phyloP scores from a whole-genome alignment of 2,113 vertebrate genomes.

The Grallaria varia region DNA sequence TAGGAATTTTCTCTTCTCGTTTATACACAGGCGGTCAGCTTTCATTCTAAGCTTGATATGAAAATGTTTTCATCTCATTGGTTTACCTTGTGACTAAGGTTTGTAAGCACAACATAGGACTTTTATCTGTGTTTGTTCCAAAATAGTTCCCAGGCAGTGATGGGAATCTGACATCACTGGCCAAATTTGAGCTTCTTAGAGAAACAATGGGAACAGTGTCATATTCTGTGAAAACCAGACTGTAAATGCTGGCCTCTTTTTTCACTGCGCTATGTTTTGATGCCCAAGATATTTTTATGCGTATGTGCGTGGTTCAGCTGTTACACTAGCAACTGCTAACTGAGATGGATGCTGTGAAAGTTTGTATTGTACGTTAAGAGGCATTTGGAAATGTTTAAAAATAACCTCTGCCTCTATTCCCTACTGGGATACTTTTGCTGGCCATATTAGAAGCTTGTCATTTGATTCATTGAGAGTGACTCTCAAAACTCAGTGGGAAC shows the following conservation, averaged over 20 bases:
- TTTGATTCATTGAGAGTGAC: constrained; percentile 79
- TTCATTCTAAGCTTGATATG: neutral
- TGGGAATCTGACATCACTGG: neutral
- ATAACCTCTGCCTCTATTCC: constrained; percentile 81
- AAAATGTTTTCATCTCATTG: neutral
- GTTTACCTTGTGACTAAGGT: neutral
- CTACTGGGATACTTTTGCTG: constrained; percentile 86
- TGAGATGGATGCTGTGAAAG: constrained; percentile 6
- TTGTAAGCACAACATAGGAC: neutral
- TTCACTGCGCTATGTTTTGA: neutral
- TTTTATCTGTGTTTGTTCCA: neutral
- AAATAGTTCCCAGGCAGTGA: neutral
- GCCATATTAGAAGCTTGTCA: constrained; percentile 78
- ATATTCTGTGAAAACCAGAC: neutral
- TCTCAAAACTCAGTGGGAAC: constrained; percentile 60
- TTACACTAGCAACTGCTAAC: constrained; percentile 58
- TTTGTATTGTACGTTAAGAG: constrained; percentile 65
- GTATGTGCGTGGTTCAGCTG: constrained; percentile 55
- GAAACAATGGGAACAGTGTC: neutral
- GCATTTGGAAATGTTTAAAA: constrained; percentile 82
- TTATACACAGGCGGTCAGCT: neutral
- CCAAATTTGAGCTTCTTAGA: neutral
- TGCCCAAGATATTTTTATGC: constrained; percentile 24
- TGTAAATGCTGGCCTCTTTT: neutral
- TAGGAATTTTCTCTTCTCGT: neutral